These are phyloP conservation scores for Picathartes gymnocephalus DNA, from an alignment of 2,113 vertebrate species.

Conservation along the genomic window DNA sequence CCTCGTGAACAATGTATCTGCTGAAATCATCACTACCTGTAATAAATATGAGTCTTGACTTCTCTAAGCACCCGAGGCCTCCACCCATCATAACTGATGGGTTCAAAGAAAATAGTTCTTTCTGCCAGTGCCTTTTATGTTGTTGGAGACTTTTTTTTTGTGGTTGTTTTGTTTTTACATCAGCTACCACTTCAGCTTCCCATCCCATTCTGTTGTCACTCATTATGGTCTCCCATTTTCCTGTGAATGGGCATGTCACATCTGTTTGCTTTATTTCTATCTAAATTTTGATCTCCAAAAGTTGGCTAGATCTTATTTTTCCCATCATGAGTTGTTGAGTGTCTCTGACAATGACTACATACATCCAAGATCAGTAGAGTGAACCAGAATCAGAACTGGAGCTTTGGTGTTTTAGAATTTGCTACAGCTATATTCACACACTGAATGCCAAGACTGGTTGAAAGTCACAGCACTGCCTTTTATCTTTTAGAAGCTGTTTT, in stretches of 20 bases:
- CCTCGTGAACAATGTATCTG: neutral
- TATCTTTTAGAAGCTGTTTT: slow-evolving; percentile 61
- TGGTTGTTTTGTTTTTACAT: neutral
- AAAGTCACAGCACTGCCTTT: slow-evolving; percentile 45
- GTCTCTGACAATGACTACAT: neutral
- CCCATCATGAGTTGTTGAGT: neutral
- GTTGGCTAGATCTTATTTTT: neutral
- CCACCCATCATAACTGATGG: slow-evolving; percentile 8
- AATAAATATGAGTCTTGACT: slow-evolving; percentile 19
- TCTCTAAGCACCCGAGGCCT: neutral
- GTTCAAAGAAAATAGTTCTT: slow-evolving; percentile 34
- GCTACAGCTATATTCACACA: neutral
- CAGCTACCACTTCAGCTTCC: neutral
- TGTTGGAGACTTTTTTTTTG: neutral
- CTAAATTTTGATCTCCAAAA: neutral
- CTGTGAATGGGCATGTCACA: neutral
- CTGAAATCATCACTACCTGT: slow-evolving; percentile 35
- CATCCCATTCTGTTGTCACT: neutral
- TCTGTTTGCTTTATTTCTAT: neutral
- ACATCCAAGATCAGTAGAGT: neutral
- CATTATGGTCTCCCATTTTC: neutral
- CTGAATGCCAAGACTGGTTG: neutral
- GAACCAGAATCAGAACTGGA: neutral
- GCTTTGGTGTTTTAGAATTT: neutral
- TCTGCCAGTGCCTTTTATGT: neutral